Percentiles rank a stretch among this genome's conserved stretches.
Conservation (phyloP, 2,113 vertebrate genomes). For the Pituophis catenifer region DNA sequence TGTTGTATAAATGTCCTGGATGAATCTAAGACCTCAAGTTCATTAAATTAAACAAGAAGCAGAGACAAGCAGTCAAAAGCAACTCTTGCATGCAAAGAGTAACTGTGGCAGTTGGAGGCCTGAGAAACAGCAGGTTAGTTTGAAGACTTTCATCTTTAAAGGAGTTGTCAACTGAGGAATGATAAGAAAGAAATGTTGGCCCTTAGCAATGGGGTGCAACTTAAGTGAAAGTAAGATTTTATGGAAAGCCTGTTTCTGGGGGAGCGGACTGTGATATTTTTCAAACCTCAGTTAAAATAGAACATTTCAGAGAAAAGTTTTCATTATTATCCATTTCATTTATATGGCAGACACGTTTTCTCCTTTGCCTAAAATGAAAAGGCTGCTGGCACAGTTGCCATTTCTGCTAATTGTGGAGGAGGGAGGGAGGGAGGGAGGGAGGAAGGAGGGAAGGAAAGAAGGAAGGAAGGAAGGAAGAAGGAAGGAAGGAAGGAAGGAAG, state of each 20-base stretch:
- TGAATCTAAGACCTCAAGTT: background rate
- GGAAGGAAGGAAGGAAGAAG: too few species aligned
- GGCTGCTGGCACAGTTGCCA: background rate
- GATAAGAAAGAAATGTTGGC: background rate
- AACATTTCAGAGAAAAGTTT: background rate
- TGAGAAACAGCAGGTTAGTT: background rate
- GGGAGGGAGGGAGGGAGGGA: background rate
- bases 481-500: background rate
- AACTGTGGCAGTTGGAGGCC: background rate
- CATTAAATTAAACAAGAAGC: background rate
- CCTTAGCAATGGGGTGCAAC: background rate
- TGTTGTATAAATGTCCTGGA: background rate
- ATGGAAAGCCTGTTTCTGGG: too few species aligned
- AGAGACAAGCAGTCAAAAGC: background rate
- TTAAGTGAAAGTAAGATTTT: background rate
- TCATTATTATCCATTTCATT: background rate
- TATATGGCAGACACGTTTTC: background rate
- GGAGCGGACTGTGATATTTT: background rate
- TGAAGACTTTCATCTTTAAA: background rate
- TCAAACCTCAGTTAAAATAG: background rate
- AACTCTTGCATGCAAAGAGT: background rate
- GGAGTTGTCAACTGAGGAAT: background rate
- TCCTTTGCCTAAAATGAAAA: background rate
- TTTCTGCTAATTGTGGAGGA: background rate
- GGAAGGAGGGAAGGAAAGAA: too few species aligned